Conservation (phyloP, 2,797 vertebrate species). For the Sebastes iracundus region DNA sequence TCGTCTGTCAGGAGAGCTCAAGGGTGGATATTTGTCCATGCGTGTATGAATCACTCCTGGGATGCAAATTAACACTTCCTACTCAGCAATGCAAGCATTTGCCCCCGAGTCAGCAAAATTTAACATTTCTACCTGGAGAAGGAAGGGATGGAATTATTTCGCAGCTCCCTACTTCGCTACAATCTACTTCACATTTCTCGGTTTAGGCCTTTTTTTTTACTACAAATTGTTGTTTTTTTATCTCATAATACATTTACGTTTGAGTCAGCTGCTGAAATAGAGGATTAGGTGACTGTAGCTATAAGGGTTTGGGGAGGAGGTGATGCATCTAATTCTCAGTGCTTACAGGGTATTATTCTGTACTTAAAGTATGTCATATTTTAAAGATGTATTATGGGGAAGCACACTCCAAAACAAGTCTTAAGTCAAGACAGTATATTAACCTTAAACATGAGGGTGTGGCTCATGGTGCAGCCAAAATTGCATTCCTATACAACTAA, state of each 20-base stretch:
- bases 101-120: conserved; percentile 35
- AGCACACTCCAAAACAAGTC: not conserved
- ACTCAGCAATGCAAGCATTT: conserved; percentile 36
- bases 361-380: not conserved
- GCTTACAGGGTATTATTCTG: not conserved
- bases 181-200: not conserved
- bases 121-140: conserved; percentile 17
- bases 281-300: not conserved
- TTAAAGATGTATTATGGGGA: not conserved
- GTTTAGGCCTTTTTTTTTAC: not conserved
- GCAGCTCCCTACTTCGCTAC: not conserved
- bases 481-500: no score
- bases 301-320: not conserved
- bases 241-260: not conserved
- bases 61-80: conserved; percentile 52
- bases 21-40: conserved; percentile 59
- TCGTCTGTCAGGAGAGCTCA: conserved; percentile 66
- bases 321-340: not conserved
- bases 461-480: not conserved
- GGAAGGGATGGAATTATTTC: not conserved
- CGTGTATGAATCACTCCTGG: conserved; percentile 47
- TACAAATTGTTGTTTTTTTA: not conserved
- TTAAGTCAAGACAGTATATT: fast-evolving
- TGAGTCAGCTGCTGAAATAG: not conserved
- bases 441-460: not conserved